These are phyloP conservation scores for Calyptomena viridis DNA, from an alignment of 2,113 vertebrate species.

Conservation along the genomic window DNA sequence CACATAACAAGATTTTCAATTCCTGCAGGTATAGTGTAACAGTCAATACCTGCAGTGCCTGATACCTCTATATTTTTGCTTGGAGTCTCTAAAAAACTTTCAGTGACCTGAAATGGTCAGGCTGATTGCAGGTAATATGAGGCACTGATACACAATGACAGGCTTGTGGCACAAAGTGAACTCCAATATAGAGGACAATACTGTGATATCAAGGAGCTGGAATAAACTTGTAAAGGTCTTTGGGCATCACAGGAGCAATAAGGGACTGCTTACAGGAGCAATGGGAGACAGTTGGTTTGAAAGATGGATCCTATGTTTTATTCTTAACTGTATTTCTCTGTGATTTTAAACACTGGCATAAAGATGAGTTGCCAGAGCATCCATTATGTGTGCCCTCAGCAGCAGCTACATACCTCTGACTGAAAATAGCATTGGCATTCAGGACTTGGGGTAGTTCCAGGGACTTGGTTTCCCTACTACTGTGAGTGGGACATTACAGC, in stretches of 20 bases:
- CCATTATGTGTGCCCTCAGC: background rate
- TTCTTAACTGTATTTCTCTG: background rate
- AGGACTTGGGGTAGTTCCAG: background rate
- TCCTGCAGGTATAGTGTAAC: background rate
- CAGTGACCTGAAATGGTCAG: background rate
- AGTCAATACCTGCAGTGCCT: background rate
- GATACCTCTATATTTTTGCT: background rate
- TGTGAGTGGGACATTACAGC: background rate
- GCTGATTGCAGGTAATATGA: background rate
- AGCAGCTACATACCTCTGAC: background rate
- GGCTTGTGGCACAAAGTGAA: rapidly evolving
- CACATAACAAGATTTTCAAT: background rate
- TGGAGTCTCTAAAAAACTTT: background rate
- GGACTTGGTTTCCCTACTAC: background rate
- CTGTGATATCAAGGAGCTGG: background rate
- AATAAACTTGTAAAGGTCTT: background rate
- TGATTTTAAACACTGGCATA: background rate
- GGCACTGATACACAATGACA: background rate
- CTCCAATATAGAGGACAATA: background rate
- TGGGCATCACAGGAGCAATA: background rate
- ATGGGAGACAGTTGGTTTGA: background rate
- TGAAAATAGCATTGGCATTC: conserved; percentile 17
- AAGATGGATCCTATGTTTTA: background rate
- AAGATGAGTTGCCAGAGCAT: background rate
- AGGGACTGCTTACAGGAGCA: background rate